Conservation (phyloP, 2,113 vertebrate genomes). For the Pontoporia blainvillei region DNA sequence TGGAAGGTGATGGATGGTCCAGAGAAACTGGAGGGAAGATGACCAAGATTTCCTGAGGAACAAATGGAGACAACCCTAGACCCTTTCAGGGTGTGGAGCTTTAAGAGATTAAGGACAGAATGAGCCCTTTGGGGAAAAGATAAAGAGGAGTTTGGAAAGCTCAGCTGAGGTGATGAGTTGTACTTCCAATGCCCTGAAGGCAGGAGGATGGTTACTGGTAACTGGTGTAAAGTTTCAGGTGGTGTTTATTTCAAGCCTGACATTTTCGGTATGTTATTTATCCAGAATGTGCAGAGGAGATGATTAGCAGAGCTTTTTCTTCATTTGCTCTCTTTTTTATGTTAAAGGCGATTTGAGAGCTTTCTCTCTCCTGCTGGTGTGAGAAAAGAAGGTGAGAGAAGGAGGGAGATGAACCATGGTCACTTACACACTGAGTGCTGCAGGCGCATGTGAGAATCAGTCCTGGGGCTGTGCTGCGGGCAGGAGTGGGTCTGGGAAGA, state of each 20-base stretch:
- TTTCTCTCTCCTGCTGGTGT: neutral
- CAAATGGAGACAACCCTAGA: neutral
- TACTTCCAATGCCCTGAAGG: neutral
- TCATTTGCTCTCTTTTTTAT: neutral
- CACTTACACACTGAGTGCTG: rapidly evolving
- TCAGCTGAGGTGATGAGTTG: neutral
- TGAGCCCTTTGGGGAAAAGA: no score
- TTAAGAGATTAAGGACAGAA: neutral
- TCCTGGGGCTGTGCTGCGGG: neutral
- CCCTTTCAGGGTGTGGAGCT: neutral
- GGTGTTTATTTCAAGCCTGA: neutral
- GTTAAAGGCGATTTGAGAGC: neutral
- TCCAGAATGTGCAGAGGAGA: neutral
- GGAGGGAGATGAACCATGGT: neutral
- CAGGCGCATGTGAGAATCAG: neutral
- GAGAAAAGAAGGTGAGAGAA: neutral
- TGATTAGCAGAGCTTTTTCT: neutral
- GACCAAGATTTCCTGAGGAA: neutral
- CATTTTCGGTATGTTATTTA: neutral
- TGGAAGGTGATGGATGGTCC: neutral
- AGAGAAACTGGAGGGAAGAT: neutral
- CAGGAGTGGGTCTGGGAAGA: neutral
- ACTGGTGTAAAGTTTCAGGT: neutral
- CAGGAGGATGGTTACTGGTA: neutral
- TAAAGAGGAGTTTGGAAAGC: neutral